Conservation (phyloP, 1,140 invertebrate genomes). For the Schlechtendalia chinensis region DNA sequence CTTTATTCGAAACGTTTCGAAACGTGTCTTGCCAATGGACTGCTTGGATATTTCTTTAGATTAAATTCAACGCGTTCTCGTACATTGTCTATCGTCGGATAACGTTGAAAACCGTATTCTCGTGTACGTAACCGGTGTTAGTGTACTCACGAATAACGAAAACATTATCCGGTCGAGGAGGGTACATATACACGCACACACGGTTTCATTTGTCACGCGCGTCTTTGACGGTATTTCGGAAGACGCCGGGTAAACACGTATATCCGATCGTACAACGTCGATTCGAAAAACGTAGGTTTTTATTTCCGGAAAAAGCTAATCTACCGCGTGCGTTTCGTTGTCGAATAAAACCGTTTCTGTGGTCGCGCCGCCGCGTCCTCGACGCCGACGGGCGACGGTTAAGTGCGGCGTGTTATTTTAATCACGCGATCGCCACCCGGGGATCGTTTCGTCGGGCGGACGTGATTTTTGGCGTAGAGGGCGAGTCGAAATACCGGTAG, state of each 20-base stretch:
- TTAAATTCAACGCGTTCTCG: slow-evolving; percentile 9
- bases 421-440: no score
- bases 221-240: neutral
- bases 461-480: no score
- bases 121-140: neutral
- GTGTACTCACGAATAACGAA: neutral
- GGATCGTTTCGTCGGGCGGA: no score
- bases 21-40: slow-evolving; percentile 38
- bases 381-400: no score
- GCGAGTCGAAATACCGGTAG: no score
- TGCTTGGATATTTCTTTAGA: slow-evolving; percentile 22
- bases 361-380: no score
- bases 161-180: neutral
- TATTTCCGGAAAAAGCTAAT: neutral
- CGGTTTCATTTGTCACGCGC: neutral
- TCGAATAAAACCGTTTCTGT: no score
- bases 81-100: neutral
- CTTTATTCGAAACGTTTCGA: slow-evolving; percentile 30
- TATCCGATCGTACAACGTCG: neutral
- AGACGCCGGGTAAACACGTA: neutral
- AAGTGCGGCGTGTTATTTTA: no score
- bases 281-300: neutral
- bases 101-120: neutral
- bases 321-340: neutral
- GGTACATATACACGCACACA: no score